Evolutionary conservation across 2,888 invertebrate species (phyloP), one percentile per base, ranked within the genome.

Genomic region (Nowickia ferox): DNA sequence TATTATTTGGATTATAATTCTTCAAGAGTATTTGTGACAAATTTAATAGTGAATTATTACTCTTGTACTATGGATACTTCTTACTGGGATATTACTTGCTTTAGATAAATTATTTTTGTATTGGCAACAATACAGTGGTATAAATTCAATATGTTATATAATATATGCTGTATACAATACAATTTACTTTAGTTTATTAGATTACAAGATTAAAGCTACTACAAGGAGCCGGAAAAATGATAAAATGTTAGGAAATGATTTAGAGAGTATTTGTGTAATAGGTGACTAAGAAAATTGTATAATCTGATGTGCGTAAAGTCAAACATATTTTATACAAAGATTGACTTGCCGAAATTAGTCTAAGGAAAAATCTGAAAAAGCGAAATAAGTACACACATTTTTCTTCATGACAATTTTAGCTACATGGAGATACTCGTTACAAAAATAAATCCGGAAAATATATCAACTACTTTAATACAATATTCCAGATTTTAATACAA

Each of bases 101-200:
- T 59, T 59, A 82, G 74, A 85, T 78, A 82, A 78, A 78, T 78
- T 82, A 57, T 63, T 78, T 81, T 75, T 48, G 13, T 75, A 72
- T 81, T 69, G 84, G 66, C 71, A 57, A 46, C 53, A 61, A 78
- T 74, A 84, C 42, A 46, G 57, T 80, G 13, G 19, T 11, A 46
- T 42, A 22, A 30, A 55, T 30, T 19, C 46, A 55, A 51, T 46
- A 55, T 42, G 38, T 22, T 15, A 8, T 5, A 55, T 10, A 44
- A 71, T 42, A 10, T 4, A 30, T 30, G 30, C 30, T 30, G 6
- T 61, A 57, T 40, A 44, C 51, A 11, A 38, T 48, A 63, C 15
- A 46, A 79, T 71, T 74, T 48, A 65, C 10, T 71, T 46, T 53
- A 69, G 40, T 69, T 6, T 74, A 84, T 74, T 63, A 57, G 75